These are phyloP conservation scores for Trypoxylus dichotomus DNA, from an alignment of 1,140 invertebrate species.

Conservation along the genomic window DNA sequence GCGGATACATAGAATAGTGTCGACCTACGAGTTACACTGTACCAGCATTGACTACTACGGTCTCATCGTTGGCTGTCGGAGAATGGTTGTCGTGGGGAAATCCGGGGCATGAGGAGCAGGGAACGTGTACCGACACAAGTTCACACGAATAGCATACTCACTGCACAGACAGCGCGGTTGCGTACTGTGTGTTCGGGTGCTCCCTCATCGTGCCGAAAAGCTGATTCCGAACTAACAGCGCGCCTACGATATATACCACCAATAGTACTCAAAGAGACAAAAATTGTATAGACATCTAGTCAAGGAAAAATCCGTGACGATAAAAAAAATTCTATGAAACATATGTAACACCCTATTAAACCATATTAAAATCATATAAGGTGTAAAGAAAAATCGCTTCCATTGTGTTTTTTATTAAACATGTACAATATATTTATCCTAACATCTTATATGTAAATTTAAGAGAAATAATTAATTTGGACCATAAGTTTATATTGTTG, in stretches of 20 bases:
- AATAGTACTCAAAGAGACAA: background rate
- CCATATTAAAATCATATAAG: too few species aligned
- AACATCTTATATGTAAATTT: too few species aligned
- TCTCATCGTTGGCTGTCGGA: slow-evolving; percentile 2
- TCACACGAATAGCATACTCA: background rate
- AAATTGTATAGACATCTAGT: too few species aligned
- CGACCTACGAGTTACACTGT: slow-evolving; percentile 15
- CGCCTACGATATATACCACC: background rate
- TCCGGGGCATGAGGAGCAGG: background rate
- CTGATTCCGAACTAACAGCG: background rate
- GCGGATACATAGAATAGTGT: background rate
- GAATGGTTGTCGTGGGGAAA: background rate
- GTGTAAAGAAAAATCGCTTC: too few species aligned
- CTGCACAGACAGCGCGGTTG: slow-evolving; percentile 21
- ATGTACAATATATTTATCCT: too few species aligned
- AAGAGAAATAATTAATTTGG: too few species aligned
- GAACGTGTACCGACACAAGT: background rate
- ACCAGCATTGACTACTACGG: slow-evolving; percentile 22
- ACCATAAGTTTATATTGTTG: too few species aligned
- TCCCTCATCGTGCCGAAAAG: background rate
- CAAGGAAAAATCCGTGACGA: too few species aligned
- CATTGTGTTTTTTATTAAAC: too few species aligned
- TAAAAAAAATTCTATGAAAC: too few species aligned
- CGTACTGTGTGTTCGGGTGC: background rate
- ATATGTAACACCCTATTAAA: too few species aligned